phyloP scores from a whole-genome alignment of 2,113 vertebrate species.

The Hoplias malabaricus region DNA sequence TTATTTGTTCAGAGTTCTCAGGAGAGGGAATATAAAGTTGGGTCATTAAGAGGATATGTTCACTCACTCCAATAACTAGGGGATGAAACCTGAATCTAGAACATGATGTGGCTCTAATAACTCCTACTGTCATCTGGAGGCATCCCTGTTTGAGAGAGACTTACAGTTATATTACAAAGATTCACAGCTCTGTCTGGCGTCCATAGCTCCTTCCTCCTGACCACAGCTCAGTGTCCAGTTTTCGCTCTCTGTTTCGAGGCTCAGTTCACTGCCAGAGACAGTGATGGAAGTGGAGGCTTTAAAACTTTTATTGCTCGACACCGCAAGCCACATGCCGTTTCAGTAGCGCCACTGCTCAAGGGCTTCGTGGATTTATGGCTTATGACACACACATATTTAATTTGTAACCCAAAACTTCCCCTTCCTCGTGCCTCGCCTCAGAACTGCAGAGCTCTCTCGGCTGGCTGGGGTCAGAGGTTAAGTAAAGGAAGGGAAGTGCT shows the following conservation, averaged over 20 bases:
- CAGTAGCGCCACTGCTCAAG: constrained; percentile 75
- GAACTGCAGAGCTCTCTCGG: constrained; percentile 86
- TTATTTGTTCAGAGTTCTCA: constrained; percentile 45
- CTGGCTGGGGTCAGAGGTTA: constrained; percentile 95
- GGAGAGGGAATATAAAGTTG: constrained; percentile 18
- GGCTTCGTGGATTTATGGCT: constrained; percentile 84
- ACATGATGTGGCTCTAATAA: background rate
- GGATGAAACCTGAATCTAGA: constrained; percentile 3
- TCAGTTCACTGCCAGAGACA: constrained; percentile 61
- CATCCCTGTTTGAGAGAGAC: constrained; percentile 18
- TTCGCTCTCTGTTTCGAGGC: background rate
- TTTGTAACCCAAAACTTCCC: constrained; percentile 99
- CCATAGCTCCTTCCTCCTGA: background rate
- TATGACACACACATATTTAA: constrained; percentile 96
- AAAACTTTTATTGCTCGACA: constrained; percentile 80
- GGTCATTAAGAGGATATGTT: constrained; percentile 21
- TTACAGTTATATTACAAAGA: constrained; percentile 45
- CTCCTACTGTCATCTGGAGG: constrained; percentile 2
- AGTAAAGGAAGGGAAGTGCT: constrained; percentile 93
- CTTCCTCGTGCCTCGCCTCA: constrained; percentile 83
- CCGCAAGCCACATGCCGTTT: constrained; percentile 74
- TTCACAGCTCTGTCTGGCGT: constrained; percentile 29
- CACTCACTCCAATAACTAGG: constrained; percentile 4
- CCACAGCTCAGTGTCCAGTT: background rate
- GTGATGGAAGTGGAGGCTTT: constrained; percentile 63